A percentile compares a stretch with the other conserved stretches of the same genome.
phyloP scores from a whole-genome alignment of 2,888 invertebrate genomes.

The Brachycybe producta region DNA sequence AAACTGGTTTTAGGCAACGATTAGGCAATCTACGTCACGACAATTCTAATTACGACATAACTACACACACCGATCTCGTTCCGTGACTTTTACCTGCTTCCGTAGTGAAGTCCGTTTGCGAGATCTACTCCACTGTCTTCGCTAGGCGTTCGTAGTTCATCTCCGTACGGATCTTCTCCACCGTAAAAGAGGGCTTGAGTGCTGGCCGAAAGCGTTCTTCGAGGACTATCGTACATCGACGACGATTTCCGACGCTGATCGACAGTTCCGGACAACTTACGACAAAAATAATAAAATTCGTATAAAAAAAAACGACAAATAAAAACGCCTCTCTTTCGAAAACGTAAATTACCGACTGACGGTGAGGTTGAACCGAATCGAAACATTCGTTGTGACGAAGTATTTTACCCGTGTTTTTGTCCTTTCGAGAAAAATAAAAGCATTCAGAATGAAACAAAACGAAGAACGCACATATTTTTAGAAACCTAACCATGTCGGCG shows the following conservation, averaged over 20 bases:
- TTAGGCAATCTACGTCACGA: too few relatives aligned
- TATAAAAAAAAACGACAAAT: background rate
- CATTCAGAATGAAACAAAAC: too few relatives aligned
- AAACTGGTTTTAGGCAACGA: too few relatives aligned
- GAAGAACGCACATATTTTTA: too few relatives aligned
- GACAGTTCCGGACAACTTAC: background rate
- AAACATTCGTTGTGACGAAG: background rate
- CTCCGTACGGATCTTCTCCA: slow-evolving; percentile 12
- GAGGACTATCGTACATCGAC: slow-evolving; percentile 25
- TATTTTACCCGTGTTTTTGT: slow-evolving; percentile 1
- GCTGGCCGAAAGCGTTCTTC: slow-evolving; percentile 26
- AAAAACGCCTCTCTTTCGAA: background rate
- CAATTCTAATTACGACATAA: too few relatives aligned
- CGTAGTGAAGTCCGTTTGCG: slow-evolving; percentile 38
- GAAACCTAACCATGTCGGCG: slow-evolving; percentile 1
- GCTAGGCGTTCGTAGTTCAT: slow-evolving; percentile 59
- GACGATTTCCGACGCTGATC: slow-evolving; percentile 23
- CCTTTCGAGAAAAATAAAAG: background rate
- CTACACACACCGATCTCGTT: too few relatives aligned
- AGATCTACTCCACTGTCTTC: slow-evolving; percentile 91
- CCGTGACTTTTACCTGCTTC: slow-evolving; percentile 12
- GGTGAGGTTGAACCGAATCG: background rate
- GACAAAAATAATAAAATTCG: background rate
- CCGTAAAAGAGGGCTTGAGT: slow-evolving; percentile 10
- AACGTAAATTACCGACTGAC: background rate